Evolutionary conservation across 2,888 invertebrate species (phyloP), one percentile per base, ranked within the genome.

Genomic region (Noctua pronuba): DNA sequence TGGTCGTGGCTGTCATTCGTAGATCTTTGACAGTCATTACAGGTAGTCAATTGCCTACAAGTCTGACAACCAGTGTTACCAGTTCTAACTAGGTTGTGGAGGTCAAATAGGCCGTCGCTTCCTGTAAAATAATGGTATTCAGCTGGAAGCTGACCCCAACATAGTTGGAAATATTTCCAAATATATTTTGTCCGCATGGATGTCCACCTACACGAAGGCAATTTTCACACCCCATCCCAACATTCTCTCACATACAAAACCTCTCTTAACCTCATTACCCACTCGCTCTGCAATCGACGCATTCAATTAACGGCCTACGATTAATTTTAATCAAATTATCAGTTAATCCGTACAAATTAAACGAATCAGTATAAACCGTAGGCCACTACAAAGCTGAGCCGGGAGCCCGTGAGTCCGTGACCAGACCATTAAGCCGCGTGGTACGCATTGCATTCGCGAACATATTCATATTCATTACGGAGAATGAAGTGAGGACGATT

Each of bases 391-490:
- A 65, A 78, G 78, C 44, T 79, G 76, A 65, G 67, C 46, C 8
- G 18, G 7, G 28, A 58, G 64, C 24, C 38, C 1, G 2, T 10
- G 18, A 41, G 38, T 16, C n/a, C 69, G 72, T 66, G 67, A 69
- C 73, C 69, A 73, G 67, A 69, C 73, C 69, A 73, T 82, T 84
- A 86, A 84, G 69, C 78, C 75, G 70, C 77, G 67, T 75, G 65
- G 76, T 58, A 82, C 78, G 80, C 86, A 76, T 74, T 76, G 75
- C 76, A 83, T 79, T 75, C 79, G 79, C 52, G 78, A 73, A 79
- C 73, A 78, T 86, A 90, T 89, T 87, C 84, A 90, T 88, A 89
- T 91, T 91, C 82, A 90, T 91, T 89, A 88, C 79, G 68, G 60
- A 65, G 80, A 88, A 80, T 80, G 86, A 88, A 90, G 88, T 86